Evolutionary conservation across 35 echinoderm and acorn worm species (phyloP), one percentile per base, ranked within the genome.

Genomic region (Heliocidaris erythrogramma): DNA sequence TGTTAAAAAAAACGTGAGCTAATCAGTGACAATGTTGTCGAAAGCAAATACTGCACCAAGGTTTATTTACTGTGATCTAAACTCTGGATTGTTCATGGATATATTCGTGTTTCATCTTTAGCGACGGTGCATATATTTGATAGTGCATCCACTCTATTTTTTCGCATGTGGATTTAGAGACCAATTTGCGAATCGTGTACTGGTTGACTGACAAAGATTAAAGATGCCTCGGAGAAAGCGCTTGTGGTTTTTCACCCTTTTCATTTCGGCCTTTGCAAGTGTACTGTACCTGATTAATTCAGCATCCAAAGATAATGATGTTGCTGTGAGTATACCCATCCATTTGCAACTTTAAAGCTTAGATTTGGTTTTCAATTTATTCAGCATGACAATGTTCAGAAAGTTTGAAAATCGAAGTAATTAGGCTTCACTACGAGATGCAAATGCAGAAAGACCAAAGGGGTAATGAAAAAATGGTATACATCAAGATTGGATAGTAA

Each of bases 51-150:
- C 52, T 56, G 52, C 52, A 10, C 52, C 65, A 78, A 78, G 18
- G 65, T 78, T 78, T 78, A 78, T 78, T 78, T 78, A 78, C 27
- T 24, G 65, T n/a, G 21, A 27, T 78, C 65, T 78, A 78, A 78
- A 2, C 65, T 18, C 27, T 78, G 65, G 65, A 78, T 78, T 78
- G 65, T 78, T 78, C 65, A 78, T 78, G 65, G 65, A 78, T 78
- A 78, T 78, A 78, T 78, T 78, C 65, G 65, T 78, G 65, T n/a
- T 78, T 78, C 27, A 78, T 78, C 65, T 78, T 78, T 27, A 78
- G 27, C 21, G n/a, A n/a, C 35, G 27, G 27, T 24, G 65, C 27
- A 78, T 78, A 24, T 78, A n/a, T 78, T n/a, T 78, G 27, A 78
- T 78, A 7, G 65, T 78, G 65, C 65, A 78, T 78, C 65, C 65